Evolutionary conservation across 1,140 invertebrate species (phyloP), one percentile per base, ranked within the genome.

Genomic region (Drosophila oshimai): DNA sequence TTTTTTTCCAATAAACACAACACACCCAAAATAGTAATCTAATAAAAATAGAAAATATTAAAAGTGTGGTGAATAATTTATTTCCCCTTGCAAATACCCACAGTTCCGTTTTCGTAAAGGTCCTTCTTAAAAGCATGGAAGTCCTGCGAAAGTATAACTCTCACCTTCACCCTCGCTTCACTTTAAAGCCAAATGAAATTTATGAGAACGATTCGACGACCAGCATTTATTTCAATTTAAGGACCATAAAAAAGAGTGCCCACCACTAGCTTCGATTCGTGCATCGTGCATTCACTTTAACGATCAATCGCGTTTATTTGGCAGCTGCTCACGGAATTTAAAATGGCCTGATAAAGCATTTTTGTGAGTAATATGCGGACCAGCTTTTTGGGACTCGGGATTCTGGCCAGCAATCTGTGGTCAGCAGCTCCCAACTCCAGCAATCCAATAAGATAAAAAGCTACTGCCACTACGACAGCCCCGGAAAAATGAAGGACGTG

Each of bases 391-490:
- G n/a, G n/a, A n/a, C n/a, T n/a, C n/a, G n/a, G n/a, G n/a, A n/a
- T n/a, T n/a, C n/a, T n/a, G n/a, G n/a, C 34, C 12, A 45, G 58
- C 67, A 81, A 81, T 83, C 78, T 83, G 78, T 65, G 78, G 78
- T 83, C 79, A 78, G 34, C n/a, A n/a, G n/a, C n/a, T n/a, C n/a
- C n/a, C n/a, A n/a, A n/a, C n/a, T 69, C 60, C 39, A 44, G 47
- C 74, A 83, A 69, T 78, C 79, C 79, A 84, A 84, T 84, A 78
- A 77, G 74, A 78, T 74, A 75, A 65, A 77, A 83, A 77, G 68
- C 73, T 37, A 60, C 20, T 10, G 46, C 28, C 6, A 29, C 20
- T 10, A 29, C 28, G 2, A 29, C 6, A 33, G 37, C 22, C 50
- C 9, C 13, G 36, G 18, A 18, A 29, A 44, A 51, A 42, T 15